Evolutionary conservation across 2,797 vertebrate species (phyloP), one percentile per base, ranked within the genome.

Genomic region (Tokudaia tokunoshimensis): DNA sequence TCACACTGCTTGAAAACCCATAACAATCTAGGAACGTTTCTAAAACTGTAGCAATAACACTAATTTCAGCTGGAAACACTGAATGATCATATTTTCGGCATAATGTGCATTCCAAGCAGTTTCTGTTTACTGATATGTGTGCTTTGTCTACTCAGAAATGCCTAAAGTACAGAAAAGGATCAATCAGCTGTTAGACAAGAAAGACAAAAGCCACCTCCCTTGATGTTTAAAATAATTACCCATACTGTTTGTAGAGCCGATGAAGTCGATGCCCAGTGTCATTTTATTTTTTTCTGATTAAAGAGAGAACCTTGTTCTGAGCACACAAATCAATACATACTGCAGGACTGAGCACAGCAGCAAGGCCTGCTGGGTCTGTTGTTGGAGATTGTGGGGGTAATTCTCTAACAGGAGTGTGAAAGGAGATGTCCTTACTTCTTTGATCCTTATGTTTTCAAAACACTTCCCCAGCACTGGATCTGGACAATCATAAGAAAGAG

Each of bases 251-350:
- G 41, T 78, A 22, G n/a, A 76, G 57, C 74, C 74, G 50, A 34
- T 79, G 31, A 4, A 78, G 75, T 89, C 37, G 11, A 61, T 82
- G 74, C 1, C 26, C 52, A 44, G 34, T 44, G 10, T 92, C 37
- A 50, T 70, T 90, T 65, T 74, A 52, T 74, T 94, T 83, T 83
- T 34, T 87, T 70, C 24, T 94, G 63, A 85, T 76, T 19, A 87
- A 90, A 91, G 22, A 78, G 50, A 1, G 12, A 6, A 34, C 29
- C 70, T 96, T 20, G 29, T 80, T 14, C 37, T 93, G 61, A 72
- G 19, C 55, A 57, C 4, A 85, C 19, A 10, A 63, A 57, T 81
- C 37, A 57, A 37, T 37, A 44, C 47, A 76, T 17, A 75, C 1
- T 0, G 4, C 13, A 79, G 37, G 70, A 13, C 14, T 55, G 37